These are phyloP conservation scores for Corapipo altera DNA, from an alignment of 2,113 vertebrate genomes.

Conservation along the genomic window DNA sequence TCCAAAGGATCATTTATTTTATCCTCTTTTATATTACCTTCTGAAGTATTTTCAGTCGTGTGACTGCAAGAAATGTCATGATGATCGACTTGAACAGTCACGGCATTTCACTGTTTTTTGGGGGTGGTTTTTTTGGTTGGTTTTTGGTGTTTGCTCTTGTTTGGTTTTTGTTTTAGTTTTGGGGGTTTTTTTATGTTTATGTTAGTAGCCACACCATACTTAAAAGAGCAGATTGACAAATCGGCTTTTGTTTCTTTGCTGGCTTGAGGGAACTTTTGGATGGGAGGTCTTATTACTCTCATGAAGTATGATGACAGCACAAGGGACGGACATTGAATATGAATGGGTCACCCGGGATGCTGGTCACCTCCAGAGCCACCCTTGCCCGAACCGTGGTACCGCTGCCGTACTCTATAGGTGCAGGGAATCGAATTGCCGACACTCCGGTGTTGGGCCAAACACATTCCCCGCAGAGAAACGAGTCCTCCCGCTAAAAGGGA, in stretches of 20 bases:
- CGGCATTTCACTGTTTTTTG: accelerated
- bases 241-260: neutral
- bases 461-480: neutral
- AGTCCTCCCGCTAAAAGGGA: neutral
- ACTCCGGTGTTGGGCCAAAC: accelerated
- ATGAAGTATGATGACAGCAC: neutral
- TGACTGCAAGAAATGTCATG: neutral
- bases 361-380: neutral
- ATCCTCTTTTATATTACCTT: neutral
- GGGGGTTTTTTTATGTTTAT: neutral
- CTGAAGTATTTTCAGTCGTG: neutral
- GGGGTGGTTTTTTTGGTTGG: neutral
- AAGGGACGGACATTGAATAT: accelerated
- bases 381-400: neutral
- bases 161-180: neutral
- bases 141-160: neutral
- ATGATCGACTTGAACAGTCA: neutral
- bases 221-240: neutral
- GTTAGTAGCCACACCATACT: neutral
- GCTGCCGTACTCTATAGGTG: accelerated
- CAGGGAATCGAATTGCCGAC: neutral
- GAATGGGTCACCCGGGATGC: neutral
- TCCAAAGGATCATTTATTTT: neutral
- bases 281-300: neutral
- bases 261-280: neutral